Evolutionary conservation across 2,888 invertebrate species (phyloP).

Genomic region (Folsomia manolachei): DNA sequence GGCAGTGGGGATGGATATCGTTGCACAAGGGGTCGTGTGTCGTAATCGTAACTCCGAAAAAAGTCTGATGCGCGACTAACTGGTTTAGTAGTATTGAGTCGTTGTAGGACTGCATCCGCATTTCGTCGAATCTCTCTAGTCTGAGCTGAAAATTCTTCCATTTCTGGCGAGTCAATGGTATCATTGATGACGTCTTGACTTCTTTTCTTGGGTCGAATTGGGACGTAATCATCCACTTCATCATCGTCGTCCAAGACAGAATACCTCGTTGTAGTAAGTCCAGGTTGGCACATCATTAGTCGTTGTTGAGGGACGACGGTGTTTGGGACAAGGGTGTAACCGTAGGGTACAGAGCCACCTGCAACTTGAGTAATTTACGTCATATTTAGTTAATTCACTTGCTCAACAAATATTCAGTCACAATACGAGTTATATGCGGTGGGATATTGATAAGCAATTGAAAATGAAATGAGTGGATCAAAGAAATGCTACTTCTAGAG

Average conservation of each 20-base stretch:
- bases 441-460: too few species aligned
- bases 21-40: slow-evolving; percentile 30
- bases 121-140: slow-evolving; percentile 38
- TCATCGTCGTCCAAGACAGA: slow-evolving; percentile 32
- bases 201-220: slow-evolving; percentile 32
- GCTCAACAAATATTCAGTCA: slow-evolving; percentile 7
- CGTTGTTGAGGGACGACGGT: slow-evolving; percentile 27
- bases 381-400: neutral
- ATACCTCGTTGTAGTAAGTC: slow-evolving; percentile 26
- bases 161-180: slow-evolving; percentile 34
- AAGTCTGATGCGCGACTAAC: slow-evolving; percentile 23
- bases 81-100: slow-evolving; percentile 27
- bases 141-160: slow-evolving; percentile 38
- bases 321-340: slow-evolving; percentile 40
- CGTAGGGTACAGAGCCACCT: slow-evolving; percentile 35
- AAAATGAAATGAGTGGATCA: too few species aligned
- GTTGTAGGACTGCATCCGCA: slow-evolving; percentile 37
- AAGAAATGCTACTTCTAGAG: too few species aligned
- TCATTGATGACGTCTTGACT: slow-evolving; percentile 31
- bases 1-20: slow-evolving; percentile 35
- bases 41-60: slow-evolving; percentile 39
- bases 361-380: slow-evolving; percentile 33
- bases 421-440: too few species aligned
- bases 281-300: slow-evolving; percentile 27
- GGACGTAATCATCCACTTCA: slow-evolving; percentile 32